Evolutionary conservation across 2,888 invertebrate genomes (phyloP).

Genomic region (Lasioglossum zephyrum): DNA sequence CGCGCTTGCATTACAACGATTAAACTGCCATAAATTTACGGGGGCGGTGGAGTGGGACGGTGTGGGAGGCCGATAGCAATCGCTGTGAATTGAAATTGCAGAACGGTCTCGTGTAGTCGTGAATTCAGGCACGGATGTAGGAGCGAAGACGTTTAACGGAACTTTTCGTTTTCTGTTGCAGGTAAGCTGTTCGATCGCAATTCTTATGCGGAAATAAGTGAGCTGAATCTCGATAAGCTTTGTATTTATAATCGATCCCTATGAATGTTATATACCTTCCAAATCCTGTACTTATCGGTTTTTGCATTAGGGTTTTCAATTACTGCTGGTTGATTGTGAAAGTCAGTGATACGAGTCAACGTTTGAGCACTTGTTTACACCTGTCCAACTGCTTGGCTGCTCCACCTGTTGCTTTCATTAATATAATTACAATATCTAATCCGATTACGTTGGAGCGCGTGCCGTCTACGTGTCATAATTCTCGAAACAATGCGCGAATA

Average conservation of each 20-base stretch:
- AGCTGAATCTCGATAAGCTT: not conserved
- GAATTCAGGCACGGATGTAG: constrained; percentile 22
- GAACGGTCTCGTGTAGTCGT: constrained; percentile 20
- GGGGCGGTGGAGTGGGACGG: not conserved
- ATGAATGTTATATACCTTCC: too few relatives aligned
- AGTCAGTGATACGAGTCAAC: not conserved
- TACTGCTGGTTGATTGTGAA: too few relatives aligned
- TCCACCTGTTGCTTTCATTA: not conserved
- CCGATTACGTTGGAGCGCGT: not conserved
- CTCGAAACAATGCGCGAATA: not conserved
- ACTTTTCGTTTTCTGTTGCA: constrained; percentile 58
- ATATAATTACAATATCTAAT: not conserved
- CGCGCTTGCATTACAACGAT: constrained; percentile 57
- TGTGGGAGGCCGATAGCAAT: constrained; percentile 32
- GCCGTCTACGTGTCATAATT: not conserved
- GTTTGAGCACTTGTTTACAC: not conserved
- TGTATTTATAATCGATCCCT: too few relatives aligned
- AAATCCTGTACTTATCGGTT: too few relatives aligned
- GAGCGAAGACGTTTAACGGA: constrained; percentile 28
- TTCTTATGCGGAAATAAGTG: not conserved
- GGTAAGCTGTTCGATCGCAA: constrained; percentile 46
- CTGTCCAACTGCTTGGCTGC: not conserved
- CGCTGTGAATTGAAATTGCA: constrained; percentile 50
- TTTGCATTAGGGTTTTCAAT: too few relatives aligned
- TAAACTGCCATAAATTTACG: constrained; percentile 50